These are phyloP conservation scores for Capitulum mitella DNA, from an alignment of 2,888 invertebrate species.

Conservation along the genomic window DNA sequence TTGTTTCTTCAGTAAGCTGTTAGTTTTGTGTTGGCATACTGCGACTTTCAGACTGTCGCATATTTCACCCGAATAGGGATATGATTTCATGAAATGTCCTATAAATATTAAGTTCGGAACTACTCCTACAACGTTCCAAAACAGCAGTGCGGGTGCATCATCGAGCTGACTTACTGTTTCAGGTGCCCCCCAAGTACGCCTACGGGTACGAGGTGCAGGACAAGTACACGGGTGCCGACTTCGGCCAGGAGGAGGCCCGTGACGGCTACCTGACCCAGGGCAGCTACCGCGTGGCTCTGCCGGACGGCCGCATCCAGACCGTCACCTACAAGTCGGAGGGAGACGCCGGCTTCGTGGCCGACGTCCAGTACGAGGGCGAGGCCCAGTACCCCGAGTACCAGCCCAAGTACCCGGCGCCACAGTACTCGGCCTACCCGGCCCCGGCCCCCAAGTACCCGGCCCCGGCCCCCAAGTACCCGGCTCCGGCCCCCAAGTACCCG, in stretches of 20 bases:
- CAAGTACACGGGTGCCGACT: constrained; percentile 22
- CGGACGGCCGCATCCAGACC: constrained; percentile 24
- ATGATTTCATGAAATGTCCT: no score
- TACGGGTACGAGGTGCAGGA: constrained; percentile 22
- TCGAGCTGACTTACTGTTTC: no score
- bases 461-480: background rate
- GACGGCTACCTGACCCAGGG: constrained; percentile 23
- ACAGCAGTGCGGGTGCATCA: no score
- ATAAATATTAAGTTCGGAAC: no score
- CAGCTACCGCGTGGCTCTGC: constrained; percentile 20
- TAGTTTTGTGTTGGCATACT: no score
- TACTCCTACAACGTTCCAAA: no score
- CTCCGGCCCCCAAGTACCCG: constrained; percentile 4
- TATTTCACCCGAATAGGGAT: no score
- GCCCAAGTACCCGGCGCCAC: constrained; percentile 12
- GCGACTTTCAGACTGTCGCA: no score
- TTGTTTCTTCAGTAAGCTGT: no score
- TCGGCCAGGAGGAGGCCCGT: constrained; percentile 20
- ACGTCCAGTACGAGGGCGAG: constrained; percentile 25
- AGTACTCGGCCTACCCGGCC: constrained; percentile 5
- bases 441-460: background rate
- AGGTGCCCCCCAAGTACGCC: constrained; percentile 22
- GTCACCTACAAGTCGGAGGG: constrained; percentile 26
- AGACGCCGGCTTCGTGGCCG: constrained; percentile 16
- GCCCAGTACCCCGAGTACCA: constrained; percentile 25